These are phyloP conservation scores for Lagocephalus sceleratus DNA, from an alignment of 2,797 vertebrate species.

Conservation along the genomic window DNA sequence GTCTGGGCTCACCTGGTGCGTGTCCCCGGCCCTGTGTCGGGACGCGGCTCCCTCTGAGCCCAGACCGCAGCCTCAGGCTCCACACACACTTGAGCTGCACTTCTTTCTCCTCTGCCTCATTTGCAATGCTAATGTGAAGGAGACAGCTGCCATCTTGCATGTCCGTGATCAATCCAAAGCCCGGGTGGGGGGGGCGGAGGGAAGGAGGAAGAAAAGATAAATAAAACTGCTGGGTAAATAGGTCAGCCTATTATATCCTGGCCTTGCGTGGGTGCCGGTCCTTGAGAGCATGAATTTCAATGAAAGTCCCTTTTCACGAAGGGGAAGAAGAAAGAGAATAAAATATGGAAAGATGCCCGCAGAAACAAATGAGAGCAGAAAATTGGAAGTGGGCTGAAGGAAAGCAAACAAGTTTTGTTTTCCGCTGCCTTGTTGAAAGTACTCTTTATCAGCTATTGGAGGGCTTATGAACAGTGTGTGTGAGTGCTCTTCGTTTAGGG, in stretches of 20 bases:
- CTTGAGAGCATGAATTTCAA: slow-evolving; percentile 77
- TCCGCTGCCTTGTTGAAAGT: slow-evolving; percentile 33
- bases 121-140: slow-evolving; percentile 77
- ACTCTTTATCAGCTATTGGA: slow-evolving; percentile 33
- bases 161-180: slow-evolving; percentile 62
- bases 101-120: slow-evolving; percentile 57
- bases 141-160: slow-evolving; percentile 75
- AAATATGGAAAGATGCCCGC: slow-evolving; percentile 48
- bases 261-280: slow-evolving; percentile 65
- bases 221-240: slow-evolving; percentile 74
- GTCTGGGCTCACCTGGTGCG: neutral
- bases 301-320: slow-evolving; percentile 58
- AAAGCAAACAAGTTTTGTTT: slow-evolving; percentile 56
- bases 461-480: slow-evolving; percentile 39
- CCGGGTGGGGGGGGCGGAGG: neutral
- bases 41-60: neutral
- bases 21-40: neutral
- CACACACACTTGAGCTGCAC: slow-evolving; percentile 26
- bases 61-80: slow-evolving; percentile 24
- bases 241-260: slow-evolving; percentile 72
- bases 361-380: slow-evolving; percentile 52
- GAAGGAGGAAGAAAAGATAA: slow-evolving; percentile 34
- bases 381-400: slow-evolving; percentile 51
- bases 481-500: slow-evolving; percentile 62
- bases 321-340: slow-evolving; percentile 34